Percentiles rank a stretch among this genome's conserved stretches.
Conservation (phyloP, 2,888 invertebrate genomes). For the Nemoura dubitans region DNA sequence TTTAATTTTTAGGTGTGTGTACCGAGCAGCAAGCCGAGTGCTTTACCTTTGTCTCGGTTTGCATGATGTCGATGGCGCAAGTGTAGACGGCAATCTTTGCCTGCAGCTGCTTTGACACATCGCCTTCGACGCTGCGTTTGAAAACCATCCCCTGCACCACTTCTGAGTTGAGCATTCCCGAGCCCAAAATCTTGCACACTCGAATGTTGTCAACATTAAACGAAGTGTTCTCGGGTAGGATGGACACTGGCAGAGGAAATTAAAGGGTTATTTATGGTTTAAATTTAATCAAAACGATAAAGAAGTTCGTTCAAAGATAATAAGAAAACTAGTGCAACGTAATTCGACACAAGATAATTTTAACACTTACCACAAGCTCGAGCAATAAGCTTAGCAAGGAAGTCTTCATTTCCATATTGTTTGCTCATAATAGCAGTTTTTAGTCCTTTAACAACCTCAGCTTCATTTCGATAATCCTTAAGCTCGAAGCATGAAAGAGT, state of each 20-base stretch:
- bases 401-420: conserved; percentile 97
- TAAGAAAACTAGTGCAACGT: not conserved
- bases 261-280: conserved; percentile 47
- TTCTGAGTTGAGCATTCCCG: conserved; percentile 74
- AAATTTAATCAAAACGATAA: too few species aligned
- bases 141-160: conserved; percentile 98
- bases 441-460: conserved; percentile 78
- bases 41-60: conserved; percentile 95
- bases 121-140: conserved; percentile 94
- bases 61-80: conserved; percentile 94
- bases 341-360: not conserved
- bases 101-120: conserved; percentile 76
- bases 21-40: too few species aligned
- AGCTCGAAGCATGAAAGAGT: conserved; percentile 81
- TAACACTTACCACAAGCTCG: conserved; percentile 74
- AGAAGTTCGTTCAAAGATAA: too few species aligned
- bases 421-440: conserved; percentile 93
- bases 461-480: conserved; percentile 70
- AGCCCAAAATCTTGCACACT: conserved; percentile 88
- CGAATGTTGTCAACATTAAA: conserved; percentile 99
- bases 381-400: conserved; percentile 84
- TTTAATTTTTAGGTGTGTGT: too few species aligned
- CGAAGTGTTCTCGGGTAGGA: conserved; percentile 83
- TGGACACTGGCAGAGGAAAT: conserved; percentile 67
- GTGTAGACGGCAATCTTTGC: conserved; percentile 94